A percentile compares a stretch with the other conserved stretches of the same genome.
Evolutionary conservation across 2,888 invertebrate genomes (phyloP).

Genomic region (Drosophila emarginata): DNA sequence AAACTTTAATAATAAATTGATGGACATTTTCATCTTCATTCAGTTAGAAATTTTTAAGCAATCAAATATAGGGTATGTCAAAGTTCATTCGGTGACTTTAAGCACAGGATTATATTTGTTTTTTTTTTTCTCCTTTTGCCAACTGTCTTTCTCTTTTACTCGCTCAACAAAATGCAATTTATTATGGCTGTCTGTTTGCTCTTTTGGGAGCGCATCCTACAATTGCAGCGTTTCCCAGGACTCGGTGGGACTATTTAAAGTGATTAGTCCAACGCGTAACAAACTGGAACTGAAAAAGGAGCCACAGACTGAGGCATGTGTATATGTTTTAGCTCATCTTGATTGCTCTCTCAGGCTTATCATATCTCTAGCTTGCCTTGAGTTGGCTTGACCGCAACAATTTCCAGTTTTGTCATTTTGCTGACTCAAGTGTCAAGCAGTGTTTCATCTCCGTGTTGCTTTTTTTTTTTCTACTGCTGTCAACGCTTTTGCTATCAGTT

Average conservation of each 20-base stretch:
- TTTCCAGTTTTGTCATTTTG: constrained; percentile 14
- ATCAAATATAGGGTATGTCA: neutral
- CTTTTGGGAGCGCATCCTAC: constrained; percentile 31
- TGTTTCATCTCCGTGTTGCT: neutral
- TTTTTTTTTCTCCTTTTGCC: neutral
- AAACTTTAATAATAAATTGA: no score
- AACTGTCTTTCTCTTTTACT: neutral
- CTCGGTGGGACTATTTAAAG: constrained; percentile 35
- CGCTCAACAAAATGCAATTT: constrained; percentile 59
- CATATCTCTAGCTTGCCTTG: neutral
- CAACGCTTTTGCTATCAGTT: constrained; percentile 17
- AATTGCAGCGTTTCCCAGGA: constrained; percentile 20
- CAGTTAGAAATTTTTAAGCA: no score
- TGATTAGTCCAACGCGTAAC: constrained; percentile 36
- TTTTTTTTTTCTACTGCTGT: neutral
- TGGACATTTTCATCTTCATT: neutral
- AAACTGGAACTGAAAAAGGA: neutral
- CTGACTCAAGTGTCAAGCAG: constrained; percentile 21
- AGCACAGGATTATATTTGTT: neutral
- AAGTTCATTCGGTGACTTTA: neutral
- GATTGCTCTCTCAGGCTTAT: constrained; percentile 5
- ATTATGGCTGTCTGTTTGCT: constrained; percentile 66
- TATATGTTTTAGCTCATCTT: constrained; percentile 5
- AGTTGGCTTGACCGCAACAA: neutral
- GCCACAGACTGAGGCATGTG: neutral